A percentile compares a stretch with the other conserved stretches of the same genome.
Conservation (phyloP, 1,140 invertebrate species). For the Ceratina calcarata region DNA sequence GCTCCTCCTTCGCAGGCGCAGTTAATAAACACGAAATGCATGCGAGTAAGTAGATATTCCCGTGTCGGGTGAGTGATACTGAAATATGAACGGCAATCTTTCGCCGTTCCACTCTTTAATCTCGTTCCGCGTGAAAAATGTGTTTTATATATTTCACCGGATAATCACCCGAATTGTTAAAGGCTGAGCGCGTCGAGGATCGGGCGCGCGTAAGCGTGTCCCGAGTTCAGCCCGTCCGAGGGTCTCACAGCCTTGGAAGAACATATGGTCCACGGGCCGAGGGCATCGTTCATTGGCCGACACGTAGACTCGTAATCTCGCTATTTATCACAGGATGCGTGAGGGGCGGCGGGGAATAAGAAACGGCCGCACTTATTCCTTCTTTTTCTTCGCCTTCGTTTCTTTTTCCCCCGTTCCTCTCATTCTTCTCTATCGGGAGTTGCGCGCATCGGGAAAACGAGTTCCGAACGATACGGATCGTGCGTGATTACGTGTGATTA, state of each 20-base stretch:
- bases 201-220: slow-evolving; percentile 34
- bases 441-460: slow-evolving; percentile 38
- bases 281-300: slow-evolving; percentile 68
- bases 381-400: slow-evolving; percentile 31
- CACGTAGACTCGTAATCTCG: slow-evolving; percentile 73
- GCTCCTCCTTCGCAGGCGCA: neutral
- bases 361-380: slow-evolving; percentile 21
- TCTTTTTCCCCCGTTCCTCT: slow-evolving; percentile 1
- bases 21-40: slow-evolving; percentile 35
- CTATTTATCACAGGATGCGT: slow-evolving; percentile 77
- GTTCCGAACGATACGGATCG: slow-evolving; percentile 22
- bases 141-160: slow-evolving; percentile 45
- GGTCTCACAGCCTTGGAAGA: slow-evolving; percentile 72
- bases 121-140: slow-evolving; percentile 44
- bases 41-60: slow-evolving; percentile 2
- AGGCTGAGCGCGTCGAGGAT: neutral
- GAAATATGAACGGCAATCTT: slow-evolving; percentile 42
- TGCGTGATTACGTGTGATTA: slow-evolving; percentile 8
- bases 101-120: slow-evolving; percentile 41
- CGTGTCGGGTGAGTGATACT: slow-evolving; percentile 28
- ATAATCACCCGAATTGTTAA: slow-evolving; percentile 50
- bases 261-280: slow-evolving; percentile 74
- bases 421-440: slow-evolving; percentile 2
- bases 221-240: slow-evolving; percentile 45
- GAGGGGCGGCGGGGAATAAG: slow-evolving; percentile 50